Conservation (phyloP, 2,113 vertebrate genomes). For the Hippopotamus amphibius region DNA sequence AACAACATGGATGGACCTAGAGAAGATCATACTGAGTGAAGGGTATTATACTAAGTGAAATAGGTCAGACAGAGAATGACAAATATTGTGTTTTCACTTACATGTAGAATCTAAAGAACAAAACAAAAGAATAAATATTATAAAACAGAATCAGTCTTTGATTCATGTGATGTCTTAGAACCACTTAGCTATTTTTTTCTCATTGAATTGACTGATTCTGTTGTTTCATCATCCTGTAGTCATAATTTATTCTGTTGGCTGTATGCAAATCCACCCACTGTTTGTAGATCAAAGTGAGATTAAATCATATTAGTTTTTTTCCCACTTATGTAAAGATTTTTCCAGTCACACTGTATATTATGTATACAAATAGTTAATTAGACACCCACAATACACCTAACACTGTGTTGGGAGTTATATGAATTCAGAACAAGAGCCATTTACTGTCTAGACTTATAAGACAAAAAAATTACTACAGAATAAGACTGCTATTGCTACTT, state of each 20-base stretch:
- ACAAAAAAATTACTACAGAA: not conserved
- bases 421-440: constrained; percentile 28
- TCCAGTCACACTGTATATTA: not conserved
- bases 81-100: not conserved
- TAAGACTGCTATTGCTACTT: not conserved
- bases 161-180: not conserved
- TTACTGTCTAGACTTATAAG: not conserved
- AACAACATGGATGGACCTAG: not conserved
- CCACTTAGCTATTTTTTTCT: not conserved
- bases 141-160: not conserved
- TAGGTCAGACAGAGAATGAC: not conserved
- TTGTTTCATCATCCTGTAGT: not conserved
- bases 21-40: too few relatives aligned
- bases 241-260: not conserved
- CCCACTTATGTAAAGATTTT: not conserved
- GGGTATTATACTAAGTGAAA: not conserved
- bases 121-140: not conserved
- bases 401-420: not conserved
- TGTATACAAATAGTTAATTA: not conserved
- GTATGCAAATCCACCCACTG: not conserved
- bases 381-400: not conserved
- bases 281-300: constrained; percentile 54
- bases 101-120: not conserved
- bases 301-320: not conserved
- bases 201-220: not conserved